Evolutionary conservation across 2,797 vertebrate genomes (phyloP), one percentile per base, ranked within the genome.

Genomic region (Poeciliopsis gracilis): DNA sequence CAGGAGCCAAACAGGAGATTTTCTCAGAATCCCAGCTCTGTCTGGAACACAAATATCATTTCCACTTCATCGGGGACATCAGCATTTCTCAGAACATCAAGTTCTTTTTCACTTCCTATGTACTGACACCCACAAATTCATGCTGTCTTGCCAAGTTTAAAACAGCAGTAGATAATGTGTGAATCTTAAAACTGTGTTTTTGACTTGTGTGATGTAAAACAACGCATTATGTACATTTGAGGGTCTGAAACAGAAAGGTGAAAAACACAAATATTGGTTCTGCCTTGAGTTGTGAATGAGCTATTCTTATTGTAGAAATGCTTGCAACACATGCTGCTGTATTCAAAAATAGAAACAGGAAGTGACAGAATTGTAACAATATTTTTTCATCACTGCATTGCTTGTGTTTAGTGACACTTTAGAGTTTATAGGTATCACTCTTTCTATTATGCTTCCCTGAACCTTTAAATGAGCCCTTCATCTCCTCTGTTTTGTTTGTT

Each of bases 1-100:
- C 86, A 36, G 81, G 74, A 93, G 90, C 85, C 82, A 89, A 91
- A 91, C 78, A 28, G 87, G 83, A 87, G 83, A 77, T 88, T 91
- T 94, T 95, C 94, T 92, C 80, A 90, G 93, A 95, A 95, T 55
- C 81, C 51, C 51, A 43, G 67, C 73, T 87, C 47, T 81, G 76
- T 84, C 82, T 81, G 75, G 80, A 91, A 89, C 90, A 89, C 84
- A 80, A 79, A 16, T 83, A 88, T 91, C 89, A 90, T 87, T 87
- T 92, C 88, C 78, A 85, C 80, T 90, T 92, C 86, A 88, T 41
- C 75, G 83, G 81, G 77, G 73, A 76, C 91, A 89, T 90, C 86
- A 85, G 84, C 87, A 76, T 15, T 94, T 93, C 93, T 93, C 59
- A 92, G 93, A 95, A 95, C 88, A 86, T 79, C 59, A 82, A 82